A percentile compares a stretch with the other conserved stretches of the same genome.
Evolutionary conservation across 2,888 invertebrate species (phyloP).

Genomic region (Harpalus rubripes): DNA sequence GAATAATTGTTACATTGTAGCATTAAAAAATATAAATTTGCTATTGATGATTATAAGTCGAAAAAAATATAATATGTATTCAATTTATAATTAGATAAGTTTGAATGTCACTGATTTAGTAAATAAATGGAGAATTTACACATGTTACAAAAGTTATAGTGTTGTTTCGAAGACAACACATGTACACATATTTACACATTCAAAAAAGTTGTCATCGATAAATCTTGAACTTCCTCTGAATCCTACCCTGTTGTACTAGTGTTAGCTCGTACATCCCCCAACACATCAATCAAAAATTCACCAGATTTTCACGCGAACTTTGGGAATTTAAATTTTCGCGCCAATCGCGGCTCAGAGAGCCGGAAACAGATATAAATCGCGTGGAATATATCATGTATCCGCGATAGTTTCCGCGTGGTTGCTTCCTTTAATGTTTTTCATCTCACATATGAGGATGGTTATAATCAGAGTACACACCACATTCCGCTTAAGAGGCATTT

Average conservation of each 20-base stretch:
- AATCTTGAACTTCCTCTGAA: constrained; percentile 1
- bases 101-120: too few species aligned
- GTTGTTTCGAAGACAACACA: not conserved
- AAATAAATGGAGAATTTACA: not conserved
- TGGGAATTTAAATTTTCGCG: constrained; percentile 32
- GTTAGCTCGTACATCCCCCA: constrained; percentile 5
- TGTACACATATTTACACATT: not conserved
- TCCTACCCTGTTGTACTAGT: not conserved
- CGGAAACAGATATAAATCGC: constrained; percentile 50
- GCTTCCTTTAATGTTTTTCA: constrained; percentile 52
- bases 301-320: constrained; percentile 30
- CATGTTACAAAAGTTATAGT: not conserved
- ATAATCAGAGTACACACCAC: not conserved
- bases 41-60: too few species aligned
- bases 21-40: too few species aligned
- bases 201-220: not conserved
- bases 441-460: constrained; percentile 18
- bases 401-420: constrained; percentile 38
- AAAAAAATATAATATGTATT: too few species aligned
- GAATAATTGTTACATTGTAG: too few species aligned
- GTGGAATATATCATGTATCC: constrained; percentile 44
- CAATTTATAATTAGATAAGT: too few species aligned
- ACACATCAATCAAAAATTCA: constrained; percentile 45
- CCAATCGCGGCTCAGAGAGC: constrained; percentile 6
- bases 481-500: constrained; percentile 8